A percentile compares a stretch with the other conserved stretches of the same genome.
Evolutionary conservation across 2,113 vertebrate species (phyloP).

Genomic region (Caretta caretta): DNA sequence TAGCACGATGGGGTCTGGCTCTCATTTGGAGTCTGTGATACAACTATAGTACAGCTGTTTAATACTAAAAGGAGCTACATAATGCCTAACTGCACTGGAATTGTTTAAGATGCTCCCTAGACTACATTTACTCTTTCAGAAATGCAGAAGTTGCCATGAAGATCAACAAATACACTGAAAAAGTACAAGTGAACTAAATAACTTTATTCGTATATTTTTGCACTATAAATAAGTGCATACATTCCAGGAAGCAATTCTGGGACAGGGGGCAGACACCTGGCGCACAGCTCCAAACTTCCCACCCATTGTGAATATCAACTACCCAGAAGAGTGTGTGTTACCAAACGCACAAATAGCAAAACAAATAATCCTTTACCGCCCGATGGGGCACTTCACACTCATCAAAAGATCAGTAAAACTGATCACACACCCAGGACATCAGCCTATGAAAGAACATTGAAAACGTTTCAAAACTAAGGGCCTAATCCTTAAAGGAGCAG

Average conservation of each 20-base stretch:
- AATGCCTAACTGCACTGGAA: neutral
- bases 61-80: neutral
- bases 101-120: neutral
- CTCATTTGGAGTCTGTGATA: neutral
- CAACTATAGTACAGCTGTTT: neutral
- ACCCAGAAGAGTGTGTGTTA: neutral
- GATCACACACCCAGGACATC: neutral
- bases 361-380: rapidly evolving
- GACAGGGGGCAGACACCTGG: neutral
- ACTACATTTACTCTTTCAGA: rapidly evolving
- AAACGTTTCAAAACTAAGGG: neutral
- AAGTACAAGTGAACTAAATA: neutral
- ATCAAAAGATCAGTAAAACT: neutral
- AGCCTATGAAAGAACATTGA: neutral
- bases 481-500: neutral
- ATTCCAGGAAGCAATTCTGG: neutral
- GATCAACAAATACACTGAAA: neutral
- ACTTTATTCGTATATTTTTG: neutral
- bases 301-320: rapidly evolving
- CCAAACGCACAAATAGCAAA: neutral
- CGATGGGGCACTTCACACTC: neutral
- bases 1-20: neutral
- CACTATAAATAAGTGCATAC: neutral
- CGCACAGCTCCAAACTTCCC: rapidly evolving
- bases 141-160: neutral